A percentile compares a stretch with the other conserved stretches of the same genome.
Conservation (phyloP, 2,797 vertebrate species). For the Halcyon leucocephala region DNA sequence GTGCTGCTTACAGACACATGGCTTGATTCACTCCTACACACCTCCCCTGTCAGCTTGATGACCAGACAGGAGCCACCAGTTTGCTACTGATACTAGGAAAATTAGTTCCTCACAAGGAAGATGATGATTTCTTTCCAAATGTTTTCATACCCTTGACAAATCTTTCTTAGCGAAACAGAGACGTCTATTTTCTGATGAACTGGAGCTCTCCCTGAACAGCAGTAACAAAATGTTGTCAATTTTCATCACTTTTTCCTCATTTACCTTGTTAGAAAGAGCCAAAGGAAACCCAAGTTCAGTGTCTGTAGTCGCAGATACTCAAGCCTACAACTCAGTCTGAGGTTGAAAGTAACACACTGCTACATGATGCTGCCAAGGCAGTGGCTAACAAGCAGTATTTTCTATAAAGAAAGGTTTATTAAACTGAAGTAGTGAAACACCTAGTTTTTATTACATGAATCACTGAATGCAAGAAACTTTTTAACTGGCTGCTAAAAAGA, state of each 20-base stretch:
- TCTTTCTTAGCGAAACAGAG: neutral
- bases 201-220: neutral
- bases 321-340: neutral
- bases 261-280: neutral
- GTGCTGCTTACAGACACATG: neutral
- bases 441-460: neutral
- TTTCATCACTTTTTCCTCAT: neutral
- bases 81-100: neutral
- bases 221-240: neutral
- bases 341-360: neutral
- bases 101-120: neutral
- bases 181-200: neutral
- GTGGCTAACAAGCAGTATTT: neutral
- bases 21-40: neutral
- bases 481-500: neutral
- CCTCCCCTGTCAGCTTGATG: too few relatives aligned
- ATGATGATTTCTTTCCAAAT: neutral
- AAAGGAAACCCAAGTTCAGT: neutral
- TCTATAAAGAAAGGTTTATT: neutral
- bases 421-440: neutral
- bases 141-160: neutral
- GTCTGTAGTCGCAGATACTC: neutral
- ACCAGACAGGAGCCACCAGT: neutral
- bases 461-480: rapidly evolving
- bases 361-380: neutral